Percentiles rank a stretch among this genome's conserved stretches.
Evolutionary conservation across 2,888 invertebrate genomes (phyloP).

Genomic region (Caenorhabditis panamensis): DNA sequence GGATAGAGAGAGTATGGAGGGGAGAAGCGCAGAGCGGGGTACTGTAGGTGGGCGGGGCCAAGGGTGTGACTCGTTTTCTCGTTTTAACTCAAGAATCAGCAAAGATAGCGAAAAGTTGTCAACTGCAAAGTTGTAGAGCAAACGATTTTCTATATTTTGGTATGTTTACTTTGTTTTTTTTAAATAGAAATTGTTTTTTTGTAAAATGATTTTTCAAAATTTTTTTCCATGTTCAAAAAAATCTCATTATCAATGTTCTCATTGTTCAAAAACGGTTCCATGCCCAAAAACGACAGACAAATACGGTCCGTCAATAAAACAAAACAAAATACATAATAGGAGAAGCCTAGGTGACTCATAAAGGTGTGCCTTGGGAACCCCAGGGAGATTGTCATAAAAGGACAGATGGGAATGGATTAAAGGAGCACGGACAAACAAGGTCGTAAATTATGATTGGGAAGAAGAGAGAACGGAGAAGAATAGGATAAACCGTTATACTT

Average conservation of each 20-base stretch:
- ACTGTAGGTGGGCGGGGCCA: no score
- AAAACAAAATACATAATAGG: not conserved
- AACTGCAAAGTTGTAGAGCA: not conserved
- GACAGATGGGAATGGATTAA: slow-evolving; percentile 10
- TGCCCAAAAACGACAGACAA: not conserved
- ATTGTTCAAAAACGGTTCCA: not conserved
- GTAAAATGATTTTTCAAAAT: no score
- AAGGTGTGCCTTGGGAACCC: not conserved
- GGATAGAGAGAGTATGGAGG: not conserved
- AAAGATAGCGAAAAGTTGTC: not conserved
- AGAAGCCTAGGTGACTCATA: slow-evolving; percentile 2
- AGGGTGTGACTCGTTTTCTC: no score
- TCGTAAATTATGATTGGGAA: slow-evolving; percentile 19
- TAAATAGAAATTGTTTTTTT: no score
- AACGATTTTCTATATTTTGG: not conserved
- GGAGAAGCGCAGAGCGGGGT: no score
- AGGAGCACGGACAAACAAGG: not conserved
- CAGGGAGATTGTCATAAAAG: slow-evolving; percentile 12
- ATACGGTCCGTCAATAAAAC: not conserved
- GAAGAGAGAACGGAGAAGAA: no score
- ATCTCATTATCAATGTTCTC: not conserved
- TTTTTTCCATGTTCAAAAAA: no score
- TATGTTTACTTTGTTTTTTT: no score
- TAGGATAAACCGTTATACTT: no score
- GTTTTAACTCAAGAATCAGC: no score